A percentile compares a stretch with the other conserved stretches of the same genome.
Evolutionary conservation across 2,888 invertebrate genomes (phyloP).

Genomic region (Lomographa bimaculata): DNA sequence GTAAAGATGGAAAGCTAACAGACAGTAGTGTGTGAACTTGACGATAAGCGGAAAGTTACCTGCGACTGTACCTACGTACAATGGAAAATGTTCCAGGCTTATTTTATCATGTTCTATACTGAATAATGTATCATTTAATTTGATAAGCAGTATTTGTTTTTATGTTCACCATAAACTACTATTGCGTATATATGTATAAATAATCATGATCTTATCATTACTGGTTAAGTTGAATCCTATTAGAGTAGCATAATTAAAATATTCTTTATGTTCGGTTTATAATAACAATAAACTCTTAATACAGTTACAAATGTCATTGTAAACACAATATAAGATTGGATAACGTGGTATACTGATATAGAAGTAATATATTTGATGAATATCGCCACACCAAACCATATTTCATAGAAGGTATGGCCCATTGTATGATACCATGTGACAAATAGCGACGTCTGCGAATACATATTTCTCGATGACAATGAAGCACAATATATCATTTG

Average conservation of each 20-base stretch:
- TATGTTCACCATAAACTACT: too few species aligned
- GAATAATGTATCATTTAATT: too few species aligned
- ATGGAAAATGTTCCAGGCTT: too few species aligned
- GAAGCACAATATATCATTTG: constrained; percentile 38
- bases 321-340: constrained; percentile 13
- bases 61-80: too few species aligned
- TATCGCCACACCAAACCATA: constrained; percentile 53
- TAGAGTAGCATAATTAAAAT: too few species aligned
- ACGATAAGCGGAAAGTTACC: too few species aligned
- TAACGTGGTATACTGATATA: constrained; percentile 35
- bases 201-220: too few species aligned
- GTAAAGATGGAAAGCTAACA: constrained; percentile 23
- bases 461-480: constrained; percentile 43
- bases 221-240: too few species aligned
- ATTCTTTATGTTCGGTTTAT: too few species aligned
- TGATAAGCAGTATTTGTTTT: too few species aligned
- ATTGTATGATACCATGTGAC: constrained; percentile 63
- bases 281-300: constrained; percentile 11
- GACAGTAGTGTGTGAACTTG: constrained; percentile 7
- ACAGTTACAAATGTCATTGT: constrained; percentile 12
- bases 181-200: too few species aligned
- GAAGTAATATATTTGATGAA: constrained; percentile 35
- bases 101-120: too few species aligned
- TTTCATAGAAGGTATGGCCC: constrained; percentile 56
- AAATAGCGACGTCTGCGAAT: constrained; percentile 51